Percentiles rank a stretch among this genome's conserved stretches.
Evolutionary conservation across 2,888 invertebrate species (phyloP).

Genomic region (Lithophane socia): DNA sequence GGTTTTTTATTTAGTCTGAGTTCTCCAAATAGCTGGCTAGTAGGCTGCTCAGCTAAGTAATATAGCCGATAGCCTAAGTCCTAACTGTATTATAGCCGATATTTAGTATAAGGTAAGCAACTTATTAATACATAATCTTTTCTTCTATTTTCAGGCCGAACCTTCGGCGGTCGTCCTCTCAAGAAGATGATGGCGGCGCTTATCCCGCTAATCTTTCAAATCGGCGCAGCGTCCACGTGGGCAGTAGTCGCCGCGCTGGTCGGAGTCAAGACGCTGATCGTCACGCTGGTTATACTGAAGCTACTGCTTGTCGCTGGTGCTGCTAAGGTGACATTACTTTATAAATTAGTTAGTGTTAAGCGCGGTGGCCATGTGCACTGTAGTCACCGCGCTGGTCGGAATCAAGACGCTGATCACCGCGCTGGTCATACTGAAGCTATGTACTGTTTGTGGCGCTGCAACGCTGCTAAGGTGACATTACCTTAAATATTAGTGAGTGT

Average conservation of each 20-base stretch:
- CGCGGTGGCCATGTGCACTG: constrained; percentile 70
- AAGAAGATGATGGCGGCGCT: constrained; percentile 86
- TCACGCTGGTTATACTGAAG: constrained; percentile 83
- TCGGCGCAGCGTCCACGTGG: constrained; percentile 88
- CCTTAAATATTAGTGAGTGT: too few species aligned
- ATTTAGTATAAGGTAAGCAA: too few species aligned
- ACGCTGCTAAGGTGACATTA: constrained; percentile 81
- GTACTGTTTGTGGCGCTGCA: constrained; percentile 81
- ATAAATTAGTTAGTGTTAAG: neutral
- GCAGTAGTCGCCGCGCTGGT: constrained; percentile 86
- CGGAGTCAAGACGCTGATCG: constrained; percentile 84
- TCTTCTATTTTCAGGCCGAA: constrained; percentile 74
- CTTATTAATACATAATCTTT: neutral
- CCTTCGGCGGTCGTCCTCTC: constrained; percentile 87
- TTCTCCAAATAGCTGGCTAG: too few species aligned
- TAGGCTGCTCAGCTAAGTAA: too few species aligned
- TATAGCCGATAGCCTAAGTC: too few species aligned
- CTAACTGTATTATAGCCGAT: too few species aligned
- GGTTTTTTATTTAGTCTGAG: too few species aligned
- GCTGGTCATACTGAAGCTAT: constrained; percentile 78
- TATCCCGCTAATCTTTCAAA: constrained; percentile 85
- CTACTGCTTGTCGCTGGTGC: constrained; percentile 84
- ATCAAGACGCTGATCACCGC: constrained; percentile 5
- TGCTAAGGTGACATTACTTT: constrained; percentile 77
- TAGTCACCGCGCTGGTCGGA: neutral